Evolutionary conservation across 2,113 vertebrate genomes (phyloP), one percentile per base, ranked within the genome.

Genomic region (Entosphenus tridentatus): DNA sequence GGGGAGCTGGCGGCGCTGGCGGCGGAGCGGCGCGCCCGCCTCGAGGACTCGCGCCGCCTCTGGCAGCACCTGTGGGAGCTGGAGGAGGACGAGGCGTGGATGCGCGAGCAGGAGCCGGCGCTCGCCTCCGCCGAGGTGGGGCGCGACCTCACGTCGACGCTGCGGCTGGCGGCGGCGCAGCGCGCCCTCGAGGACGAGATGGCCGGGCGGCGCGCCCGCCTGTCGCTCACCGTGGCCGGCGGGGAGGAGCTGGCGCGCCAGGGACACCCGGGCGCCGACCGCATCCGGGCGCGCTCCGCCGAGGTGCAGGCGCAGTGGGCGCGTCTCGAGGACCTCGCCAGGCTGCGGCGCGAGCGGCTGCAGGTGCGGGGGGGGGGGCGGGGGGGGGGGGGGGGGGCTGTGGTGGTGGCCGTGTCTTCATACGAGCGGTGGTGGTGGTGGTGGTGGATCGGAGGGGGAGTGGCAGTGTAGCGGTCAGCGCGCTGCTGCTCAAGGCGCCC

Each of bases 41-140:
- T 96, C 73, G 82, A 87, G 75, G 88, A 91, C 74, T 96, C 90
- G 3, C 83, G 86, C 2, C 79, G 79, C 39, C 81, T 96, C 75
- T 96, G 89, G 89, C 84, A 85, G 74, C 90, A 90, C 77, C 81
- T 95, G 70, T 89, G 89, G 86, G 92, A 98, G 78, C 82, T 83
- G 79, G 82, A 85, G 0, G 90, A 96, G 75, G 79, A 87, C 0
- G 90, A 95, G 74, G 83, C 84, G 75, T 98, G 93, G 93, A 87
- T 96, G 73, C 84, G 84, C 70, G 93, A 98, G 75, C 91, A 92
- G 77, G 92, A 98, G 73, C 85, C 96, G 68, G 84, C 96, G 68
- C 92, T 90, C 76, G 91, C 87, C 18, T 83, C 88, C 9, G 72
- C 92, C 74, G 92, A 95, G 72, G 89, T 87, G 0, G 89, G 93